Percentiles rank a stretch among this genome's conserved stretches.
Conservation (phyloP, 2,888 invertebrate genomes). For the Plebejus anna region DNA sequence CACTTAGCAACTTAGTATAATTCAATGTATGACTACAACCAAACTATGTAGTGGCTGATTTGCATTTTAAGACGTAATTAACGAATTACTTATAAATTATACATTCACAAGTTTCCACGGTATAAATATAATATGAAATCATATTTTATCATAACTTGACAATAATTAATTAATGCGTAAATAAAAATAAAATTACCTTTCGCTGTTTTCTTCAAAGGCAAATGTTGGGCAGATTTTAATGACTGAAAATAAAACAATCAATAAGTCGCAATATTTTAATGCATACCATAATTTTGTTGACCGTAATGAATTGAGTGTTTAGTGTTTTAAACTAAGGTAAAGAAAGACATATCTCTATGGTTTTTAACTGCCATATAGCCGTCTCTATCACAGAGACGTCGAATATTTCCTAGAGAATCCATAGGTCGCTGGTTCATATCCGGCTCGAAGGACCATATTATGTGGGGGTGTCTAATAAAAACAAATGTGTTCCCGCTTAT, state of each 20-base stretch:
- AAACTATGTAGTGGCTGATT: not conserved
- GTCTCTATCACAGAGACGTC: too few relatives aligned
- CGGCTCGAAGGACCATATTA: too few relatives aligned
- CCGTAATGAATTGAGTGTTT: too few relatives aligned
- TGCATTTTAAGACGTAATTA: constrained; percentile 4
- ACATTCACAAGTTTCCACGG: not conserved
- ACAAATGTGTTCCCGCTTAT: too few relatives aligned
- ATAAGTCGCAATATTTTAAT: not conserved
- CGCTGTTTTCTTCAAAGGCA: constrained; percentile 57
- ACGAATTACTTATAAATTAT: not conserved
- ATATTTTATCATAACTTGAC: too few relatives aligned
- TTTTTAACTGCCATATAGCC: too few relatives aligned
- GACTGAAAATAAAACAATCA: constrained; percentile 52
- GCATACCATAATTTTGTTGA: too few relatives aligned
- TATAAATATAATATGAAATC: not conserved
- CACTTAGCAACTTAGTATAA: not conserved
- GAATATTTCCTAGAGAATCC: too few relatives aligned
- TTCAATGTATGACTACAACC: not conserved
- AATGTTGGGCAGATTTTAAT: constrained; percentile 60
- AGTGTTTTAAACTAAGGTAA: too few relatives aligned
- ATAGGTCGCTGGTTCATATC: too few relatives aligned
- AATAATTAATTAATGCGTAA: not conserved
- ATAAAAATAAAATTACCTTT: constrained; percentile 51
- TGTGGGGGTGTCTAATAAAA: too few relatives aligned
- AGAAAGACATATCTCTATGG: too few relatives aligned